Evolutionary conservation across 2,797 vertebrate species (phyloP), one percentile per base, ranked within the genome.

Genomic region (Pangasius larnaudii): DNA sequence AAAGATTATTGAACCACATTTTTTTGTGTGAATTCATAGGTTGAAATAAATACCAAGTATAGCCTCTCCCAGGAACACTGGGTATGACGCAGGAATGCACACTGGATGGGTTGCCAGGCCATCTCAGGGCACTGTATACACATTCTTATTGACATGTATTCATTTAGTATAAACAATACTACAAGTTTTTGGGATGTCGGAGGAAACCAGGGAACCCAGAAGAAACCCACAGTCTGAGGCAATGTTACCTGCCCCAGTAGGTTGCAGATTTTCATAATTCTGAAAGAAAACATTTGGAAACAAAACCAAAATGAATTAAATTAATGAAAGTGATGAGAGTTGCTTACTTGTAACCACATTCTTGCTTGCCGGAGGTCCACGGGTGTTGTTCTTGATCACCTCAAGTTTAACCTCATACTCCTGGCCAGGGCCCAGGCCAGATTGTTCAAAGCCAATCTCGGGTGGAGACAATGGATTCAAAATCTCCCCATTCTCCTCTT

Each of bases 371-470:
- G 97, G 96, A 0, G 97, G 98, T 87, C 99, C 98, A 24, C 95
- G 96, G 65, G 97, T 98, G 49, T 97, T 98, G 94, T 99, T 99
- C 93, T 99, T 99, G 93, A 99, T 95, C 0, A 97, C 95, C 85
- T 98, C 97, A 90, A 99, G 95, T 58, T 98, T 98, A 91, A 99
- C 98, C 88, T 99, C 98, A 77, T 99, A 99, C 86, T 98, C 97
- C 46, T 99, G 97, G 80, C 99, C 99, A 0, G 99, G 98, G 61
- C 97, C 97, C 89, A 99, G 95, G 24, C 99, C 99, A 0, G 97
- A 98, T 93, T 99, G 99, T 92, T 96, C 95, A 85, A 98, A 99
- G n/a, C 97, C 97, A 89, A 97, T 98, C 93, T 99, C 97, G 2
- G 98, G 97, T 19, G 95, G 96, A 85, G 95, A 94, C 79, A 99